A percentile compares a stretch with the other conserved stretches of the same genome.
These are phyloP conservation scores for Drosophila putrida DNA, from an alignment of 2,888 invertebrate species.

Conservation along the genomic window DNA sequence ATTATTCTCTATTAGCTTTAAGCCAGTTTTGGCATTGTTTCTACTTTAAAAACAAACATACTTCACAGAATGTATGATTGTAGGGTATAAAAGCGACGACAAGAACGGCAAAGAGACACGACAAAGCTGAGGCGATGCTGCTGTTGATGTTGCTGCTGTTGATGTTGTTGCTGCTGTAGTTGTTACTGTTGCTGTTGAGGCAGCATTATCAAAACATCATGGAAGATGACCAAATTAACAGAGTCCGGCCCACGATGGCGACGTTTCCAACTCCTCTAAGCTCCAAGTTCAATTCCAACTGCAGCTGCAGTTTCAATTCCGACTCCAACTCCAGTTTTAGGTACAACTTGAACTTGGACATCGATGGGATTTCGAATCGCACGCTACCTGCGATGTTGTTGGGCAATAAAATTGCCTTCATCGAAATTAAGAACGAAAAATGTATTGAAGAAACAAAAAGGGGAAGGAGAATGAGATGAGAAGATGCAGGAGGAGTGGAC, in stretches of 20 bases:
- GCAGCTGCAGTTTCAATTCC: slow-evolving; percentile 3
- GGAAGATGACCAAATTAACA: slow-evolving; percentile 83
- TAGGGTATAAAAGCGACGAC: slow-evolving; percentile 40
- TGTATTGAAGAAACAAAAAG: slow-evolving; percentile 63
- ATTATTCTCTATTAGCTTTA: not conserved
- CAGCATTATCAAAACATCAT: slow-evolving; percentile 82
- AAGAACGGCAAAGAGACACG: slow-evolving; percentile 34
- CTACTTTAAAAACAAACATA: not conserved
- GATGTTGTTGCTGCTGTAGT: not conserved
- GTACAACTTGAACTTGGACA: slow-evolving; percentile 12
- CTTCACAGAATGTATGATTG: not conserved
- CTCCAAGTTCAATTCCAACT: not conserved
- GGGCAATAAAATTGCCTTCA: slow-evolving; percentile 79
- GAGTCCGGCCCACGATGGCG: slow-evolving; percentile 34
- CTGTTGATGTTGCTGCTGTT: not conserved
- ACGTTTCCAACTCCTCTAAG: slow-evolving; percentile 9
- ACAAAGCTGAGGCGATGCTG: slow-evolving; percentile 22
- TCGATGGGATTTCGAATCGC: slow-evolving; percentile 39
- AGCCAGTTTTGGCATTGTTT: too few species aligned
- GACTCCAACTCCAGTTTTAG: not conserved
- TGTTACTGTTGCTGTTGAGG: slow-evolving; percentile 36
- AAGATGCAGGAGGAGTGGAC: not conserved
- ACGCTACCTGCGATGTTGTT: slow-evolving; percentile 65
- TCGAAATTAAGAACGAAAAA: slow-evolving; percentile 80
- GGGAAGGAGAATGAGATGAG: not conserved